Evolutionary conservation across 2,113 vertebrate genomes (phyloP).

Genomic region (Erythrocercus mccallii): DNA sequence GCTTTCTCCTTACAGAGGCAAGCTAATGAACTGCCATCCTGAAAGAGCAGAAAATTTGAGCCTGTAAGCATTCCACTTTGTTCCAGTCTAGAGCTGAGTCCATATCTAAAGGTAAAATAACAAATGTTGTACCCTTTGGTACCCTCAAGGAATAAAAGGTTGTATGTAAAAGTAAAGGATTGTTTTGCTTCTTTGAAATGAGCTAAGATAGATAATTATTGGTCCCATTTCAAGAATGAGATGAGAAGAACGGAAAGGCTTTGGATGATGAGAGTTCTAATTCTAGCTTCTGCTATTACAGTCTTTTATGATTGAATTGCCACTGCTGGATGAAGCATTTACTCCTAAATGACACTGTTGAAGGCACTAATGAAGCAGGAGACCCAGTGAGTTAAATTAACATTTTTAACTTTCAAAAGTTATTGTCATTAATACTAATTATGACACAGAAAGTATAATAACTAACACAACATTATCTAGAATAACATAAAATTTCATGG

Average conservation of each 20-base stretch:
- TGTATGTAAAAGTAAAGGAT: neutral
- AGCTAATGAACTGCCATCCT: neutral
- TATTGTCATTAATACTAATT: slow-evolving; percentile 55
- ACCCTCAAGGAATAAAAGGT: neutral
- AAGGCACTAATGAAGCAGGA: slow-evolving; percentile 52
- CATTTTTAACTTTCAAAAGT: slow-evolving; percentile 54
- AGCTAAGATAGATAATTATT: neutral
- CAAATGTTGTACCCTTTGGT: neutral
- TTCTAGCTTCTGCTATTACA: neutral
- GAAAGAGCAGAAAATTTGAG: neutral
- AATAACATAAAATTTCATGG: neutral
- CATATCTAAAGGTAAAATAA: neutral
- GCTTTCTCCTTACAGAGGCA: neutral
- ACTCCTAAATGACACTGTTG: slow-evolving; percentile 30
- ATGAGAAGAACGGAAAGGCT: neutral
- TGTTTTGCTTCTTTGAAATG: neutral
- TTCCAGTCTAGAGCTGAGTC: neutral
- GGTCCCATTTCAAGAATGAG: slow-evolving; percentile 20
- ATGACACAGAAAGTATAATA: neutral
- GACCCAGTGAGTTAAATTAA: slow-evolving; percentile 46
- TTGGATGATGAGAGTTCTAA: neutral
- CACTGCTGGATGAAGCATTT: slow-evolving; percentile 52
- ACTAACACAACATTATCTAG: neutral
- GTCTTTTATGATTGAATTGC: slow-evolving; percentile 39
- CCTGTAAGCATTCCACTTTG: neutral